These are phyloP conservation scores for Hemicrepidius hirtus DNA, from an alignment of 2,888 invertebrate genomes.

Conservation along the genomic window DNA sequence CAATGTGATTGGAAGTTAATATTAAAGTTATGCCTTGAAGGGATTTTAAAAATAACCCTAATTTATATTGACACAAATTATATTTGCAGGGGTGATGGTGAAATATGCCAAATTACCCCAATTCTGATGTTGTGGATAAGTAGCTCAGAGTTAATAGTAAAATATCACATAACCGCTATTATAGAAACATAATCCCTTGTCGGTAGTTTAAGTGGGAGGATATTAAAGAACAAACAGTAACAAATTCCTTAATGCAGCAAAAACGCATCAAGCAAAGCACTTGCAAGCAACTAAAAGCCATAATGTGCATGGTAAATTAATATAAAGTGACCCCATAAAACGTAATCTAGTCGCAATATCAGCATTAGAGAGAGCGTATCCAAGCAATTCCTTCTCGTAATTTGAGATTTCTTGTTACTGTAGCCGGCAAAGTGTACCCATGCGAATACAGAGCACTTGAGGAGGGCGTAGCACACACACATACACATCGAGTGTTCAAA, in stretches of 20 bases:
- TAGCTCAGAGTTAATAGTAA: no score
- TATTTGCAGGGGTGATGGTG: no score
- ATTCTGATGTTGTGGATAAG: no score
- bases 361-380: conserved; percentile 39
- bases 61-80: no score
- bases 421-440: conserved; percentile 45
- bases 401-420: conserved; percentile 51
- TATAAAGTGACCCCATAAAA: conserved; percentile 46
- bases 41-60: no score
- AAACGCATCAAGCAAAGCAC: conserved; percentile 10
- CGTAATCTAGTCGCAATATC: conserved; percentile 43
- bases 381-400: conserved; percentile 50
- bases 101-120: no score
- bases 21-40: no score
- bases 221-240: no score
- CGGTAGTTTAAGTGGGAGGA: no score
- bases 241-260: conserved; percentile 15
- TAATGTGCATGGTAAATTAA: conserved; percentile 44
- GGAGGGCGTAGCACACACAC: conserved; percentile 45
- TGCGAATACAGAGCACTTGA: conserved; percentile 45
- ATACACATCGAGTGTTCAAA: conserved; percentile 31
- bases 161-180: no score
- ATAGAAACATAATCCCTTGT: no score
- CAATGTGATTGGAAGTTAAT: no score
- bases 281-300: conserved; percentile 28